Conservation (phyloP, 2,113 vertebrate genomes). For the Geococcyx californianus region DNA sequence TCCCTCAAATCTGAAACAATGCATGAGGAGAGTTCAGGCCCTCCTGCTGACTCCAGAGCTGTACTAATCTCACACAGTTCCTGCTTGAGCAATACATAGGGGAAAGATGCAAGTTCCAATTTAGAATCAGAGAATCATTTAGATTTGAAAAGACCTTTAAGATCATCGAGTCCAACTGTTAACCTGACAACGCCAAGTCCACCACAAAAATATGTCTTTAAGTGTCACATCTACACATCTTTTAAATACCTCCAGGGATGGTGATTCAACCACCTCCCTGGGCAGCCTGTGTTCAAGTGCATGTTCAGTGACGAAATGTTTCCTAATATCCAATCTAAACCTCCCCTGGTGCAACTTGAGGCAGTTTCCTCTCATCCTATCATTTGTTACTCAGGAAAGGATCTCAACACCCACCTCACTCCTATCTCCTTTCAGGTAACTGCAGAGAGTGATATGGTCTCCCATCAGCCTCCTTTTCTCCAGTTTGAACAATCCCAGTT, state of each 20-base stretch:
- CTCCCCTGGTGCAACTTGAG: not conserved
- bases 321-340: not conserved
- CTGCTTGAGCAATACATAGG: not conserved
- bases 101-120: not conserved
- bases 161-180: accelerated
- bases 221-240: accelerated
- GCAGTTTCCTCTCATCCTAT: no score
- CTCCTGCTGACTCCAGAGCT: accelerated
- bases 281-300: not conserved
- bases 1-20: not conserved
- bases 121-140: not conserved
- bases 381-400: no score
- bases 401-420: no score
- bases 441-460: no score
- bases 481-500: no score
- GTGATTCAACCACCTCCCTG: not conserved
- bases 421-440: no score
- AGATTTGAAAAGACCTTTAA: not conserved
- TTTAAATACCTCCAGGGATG: not conserved
- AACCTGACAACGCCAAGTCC: not conserved
- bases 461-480: no score
- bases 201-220: not conserved
- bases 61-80: not conserved
- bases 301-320: not conserved
- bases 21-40: not conserved